These are phyloP conservation scores for Eristalinus sepulchralis DNA, from an alignment of 2,888 invertebrate species.

Conservation along the genomic window DNA sequence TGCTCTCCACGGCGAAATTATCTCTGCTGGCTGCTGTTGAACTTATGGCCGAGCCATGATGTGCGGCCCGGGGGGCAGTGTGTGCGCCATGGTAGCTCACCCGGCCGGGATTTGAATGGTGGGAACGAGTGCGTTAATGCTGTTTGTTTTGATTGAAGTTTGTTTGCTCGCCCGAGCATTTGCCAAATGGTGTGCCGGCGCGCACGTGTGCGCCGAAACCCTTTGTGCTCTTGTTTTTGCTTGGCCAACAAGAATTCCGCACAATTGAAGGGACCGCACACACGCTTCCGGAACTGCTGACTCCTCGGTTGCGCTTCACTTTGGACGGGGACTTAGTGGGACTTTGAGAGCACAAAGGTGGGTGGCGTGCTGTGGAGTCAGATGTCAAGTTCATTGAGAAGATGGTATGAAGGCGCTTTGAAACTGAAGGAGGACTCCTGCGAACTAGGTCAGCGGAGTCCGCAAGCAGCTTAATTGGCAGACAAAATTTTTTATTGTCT, in stretches of 20 bases:
- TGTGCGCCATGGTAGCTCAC: background rate
- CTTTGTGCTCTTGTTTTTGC: conserved; percentile 20
- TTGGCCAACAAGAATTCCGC: conserved; percentile 39
- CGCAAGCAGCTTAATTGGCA: conserved; percentile 60
- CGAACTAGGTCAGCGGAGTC: conserved; percentile 58
- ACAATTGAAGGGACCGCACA: conserved; percentile 41
- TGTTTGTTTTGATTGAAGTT: conserved; percentile 63
- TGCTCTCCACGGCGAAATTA: conserved; percentile 23
- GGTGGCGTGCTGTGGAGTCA: background rate
- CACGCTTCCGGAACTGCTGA: conserved; percentile 12
- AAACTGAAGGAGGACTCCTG: conserved; percentile 1
- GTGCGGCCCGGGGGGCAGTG: background rate
- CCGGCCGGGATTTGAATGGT: conserved; percentile 12
- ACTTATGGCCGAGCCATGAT: background rate
- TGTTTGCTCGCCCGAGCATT: conserved; percentile 47
- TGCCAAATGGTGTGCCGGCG: conserved; percentile 42
- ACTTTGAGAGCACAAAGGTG: background rate
- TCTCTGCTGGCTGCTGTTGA: conserved; percentile 16
- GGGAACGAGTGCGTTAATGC: conserved; percentile 59
- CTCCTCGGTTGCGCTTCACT: background rate
- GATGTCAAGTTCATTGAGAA: conserved; percentile 7
- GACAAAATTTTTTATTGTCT: conserved; percentile 61
- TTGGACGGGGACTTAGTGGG: background rate
- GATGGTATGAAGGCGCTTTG: background rate
- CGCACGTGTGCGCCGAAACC: conserved; percentile 11